Evolutionary conservation across 2,888 invertebrate genomes (phyloP).

Genomic region (Amphipoea lucens): DNA sequence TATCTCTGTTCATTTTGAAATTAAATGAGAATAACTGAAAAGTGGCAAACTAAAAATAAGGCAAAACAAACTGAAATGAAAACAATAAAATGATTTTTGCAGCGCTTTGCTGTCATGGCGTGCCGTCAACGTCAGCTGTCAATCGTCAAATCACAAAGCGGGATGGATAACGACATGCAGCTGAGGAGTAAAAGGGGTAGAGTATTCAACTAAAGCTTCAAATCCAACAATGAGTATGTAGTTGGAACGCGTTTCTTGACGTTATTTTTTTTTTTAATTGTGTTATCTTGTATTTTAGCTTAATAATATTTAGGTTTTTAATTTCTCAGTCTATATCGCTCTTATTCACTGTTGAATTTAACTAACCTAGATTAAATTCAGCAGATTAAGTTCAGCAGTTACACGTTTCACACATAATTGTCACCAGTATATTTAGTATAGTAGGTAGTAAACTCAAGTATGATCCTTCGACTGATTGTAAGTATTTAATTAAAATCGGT

Average conservation of each 20-base stretch:
- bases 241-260: neutral
- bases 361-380: no score
- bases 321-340: no score
- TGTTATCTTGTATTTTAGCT: neutral
- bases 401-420: neutral
- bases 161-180: neutral
- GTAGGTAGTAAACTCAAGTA: no score
- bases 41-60: constrained; percentile 32
- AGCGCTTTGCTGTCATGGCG: constrained; percentile 3
- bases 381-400: no score
- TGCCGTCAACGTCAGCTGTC: constrained; percentile 22
- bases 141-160: neutral
- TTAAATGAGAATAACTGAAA: constrained; percentile 41
- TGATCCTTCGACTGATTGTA: no score
- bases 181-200: neutral
- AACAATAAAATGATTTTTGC: constrained; percentile 21
- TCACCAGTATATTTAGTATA: no score
- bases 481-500: no score
- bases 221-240: fast-evolving
- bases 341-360: no score
- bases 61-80: constrained; percentile 46
- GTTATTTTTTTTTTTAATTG: neutral
- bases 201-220: neutral
- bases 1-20: constrained; percentile 58
- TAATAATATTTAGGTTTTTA: no score